Conservation (phyloP, 2,888 invertebrate species). For the Ypsolopha scabrella region DNA sequence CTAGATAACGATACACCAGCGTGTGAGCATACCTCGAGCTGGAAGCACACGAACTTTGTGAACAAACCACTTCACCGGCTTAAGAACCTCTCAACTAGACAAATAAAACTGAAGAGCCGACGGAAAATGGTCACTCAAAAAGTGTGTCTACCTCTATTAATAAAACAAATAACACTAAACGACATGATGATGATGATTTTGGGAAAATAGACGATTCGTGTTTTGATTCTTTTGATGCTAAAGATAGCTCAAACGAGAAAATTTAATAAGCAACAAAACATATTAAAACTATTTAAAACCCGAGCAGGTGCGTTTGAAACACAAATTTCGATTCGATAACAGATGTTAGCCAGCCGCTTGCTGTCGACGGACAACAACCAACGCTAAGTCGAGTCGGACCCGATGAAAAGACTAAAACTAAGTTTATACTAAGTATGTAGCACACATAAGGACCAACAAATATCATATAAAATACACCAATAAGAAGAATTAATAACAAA, state of each 20-base stretch:
- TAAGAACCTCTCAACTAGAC: conserved; percentile 22
- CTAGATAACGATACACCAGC: conserved; percentile 25
- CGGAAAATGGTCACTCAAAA: conserved; percentile 39
- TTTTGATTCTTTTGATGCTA: neutral
- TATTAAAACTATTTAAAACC: conserved; percentile 48
- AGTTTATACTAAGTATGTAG: neutral
- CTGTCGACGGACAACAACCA: conserved; percentile 6
- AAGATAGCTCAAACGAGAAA: neutral
- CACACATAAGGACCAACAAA: too few species aligned
- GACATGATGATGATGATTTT: conserved; percentile 13
- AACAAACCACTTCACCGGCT: conserved; percentile 41
- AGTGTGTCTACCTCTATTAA: conserved; percentile 34
- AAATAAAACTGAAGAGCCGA: conserved; percentile 13
- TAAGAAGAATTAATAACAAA: neutral
- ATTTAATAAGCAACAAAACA: neutral
- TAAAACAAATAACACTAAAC: conserved; percentile 35
- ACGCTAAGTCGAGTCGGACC: conserved; percentile 19
- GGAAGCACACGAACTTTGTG: conserved; percentile 37
- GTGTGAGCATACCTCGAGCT: conserved; percentile 33
- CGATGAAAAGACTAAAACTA: neutral
- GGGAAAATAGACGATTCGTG: conserved; percentile 21
- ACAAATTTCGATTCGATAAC: conserved; percentile 60
- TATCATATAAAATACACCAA: too few species aligned
- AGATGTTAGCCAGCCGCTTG: conserved; percentile 53
- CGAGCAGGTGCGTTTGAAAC: conserved; percentile 55